Conservation (phyloP, 2,797 vertebrate species). For the Pseudotriccus pelzelni region DNA sequence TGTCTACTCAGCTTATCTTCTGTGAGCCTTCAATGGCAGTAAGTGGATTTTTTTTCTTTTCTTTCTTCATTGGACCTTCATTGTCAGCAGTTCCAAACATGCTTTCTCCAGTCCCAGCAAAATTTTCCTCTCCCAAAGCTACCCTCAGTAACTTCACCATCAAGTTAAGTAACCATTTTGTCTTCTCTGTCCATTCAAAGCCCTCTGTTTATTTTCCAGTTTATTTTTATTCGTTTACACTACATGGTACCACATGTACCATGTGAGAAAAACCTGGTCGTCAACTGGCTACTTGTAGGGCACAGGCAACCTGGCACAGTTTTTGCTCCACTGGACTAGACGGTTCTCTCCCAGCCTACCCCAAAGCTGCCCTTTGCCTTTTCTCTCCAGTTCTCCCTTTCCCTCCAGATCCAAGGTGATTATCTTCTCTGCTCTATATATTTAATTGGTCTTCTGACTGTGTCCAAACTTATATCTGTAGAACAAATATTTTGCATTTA, state of each 20-base stretch:
- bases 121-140: not conserved
- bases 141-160: not conserved
- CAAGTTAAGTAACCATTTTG: not conserved
- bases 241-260: not conserved
- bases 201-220: not conserved
- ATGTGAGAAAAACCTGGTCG: not conserved
- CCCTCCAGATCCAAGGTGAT: not conserved
- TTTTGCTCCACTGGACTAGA: not conserved
- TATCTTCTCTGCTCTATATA: not conserved
- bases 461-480: not conserved
- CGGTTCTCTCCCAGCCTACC: not conserved
- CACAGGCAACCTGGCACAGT: not conserved
- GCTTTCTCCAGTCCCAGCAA: not conserved
- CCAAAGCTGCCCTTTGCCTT: not conserved
- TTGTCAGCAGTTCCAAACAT: not conserved
- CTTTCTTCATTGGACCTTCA: not conserved
- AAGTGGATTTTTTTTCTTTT: not conserved
- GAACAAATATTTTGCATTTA: rapidly evolving
- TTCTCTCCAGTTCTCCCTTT: not conserved
- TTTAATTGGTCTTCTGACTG: not conserved
- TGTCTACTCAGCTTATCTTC: not conserved
- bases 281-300: not conserved
- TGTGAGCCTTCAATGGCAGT: not conserved
- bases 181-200: not conserved
- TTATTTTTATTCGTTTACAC: not conserved